Conservation (phyloP, 2,888 invertebrate species). For the Formica aserva region DNA sequence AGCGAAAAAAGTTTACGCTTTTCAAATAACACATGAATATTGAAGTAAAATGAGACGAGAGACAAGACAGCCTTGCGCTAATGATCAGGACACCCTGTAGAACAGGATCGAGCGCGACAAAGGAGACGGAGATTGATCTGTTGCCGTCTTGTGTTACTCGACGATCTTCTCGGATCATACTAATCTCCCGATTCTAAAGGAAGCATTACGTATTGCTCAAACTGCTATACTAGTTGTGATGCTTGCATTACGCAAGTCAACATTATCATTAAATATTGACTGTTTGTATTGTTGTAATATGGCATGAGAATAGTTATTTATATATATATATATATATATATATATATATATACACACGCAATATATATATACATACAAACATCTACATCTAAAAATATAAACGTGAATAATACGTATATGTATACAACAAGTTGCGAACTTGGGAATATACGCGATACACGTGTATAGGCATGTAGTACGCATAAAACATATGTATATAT, state of each 20-base stretch:
- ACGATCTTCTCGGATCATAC: conserved; percentile 14
- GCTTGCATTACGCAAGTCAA: conserved; percentile 64
- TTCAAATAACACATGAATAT: not conserved
- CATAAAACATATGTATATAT: conserved; percentile 51
- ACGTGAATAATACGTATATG: conserved; percentile 57
- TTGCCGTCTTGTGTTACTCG: not conserved
- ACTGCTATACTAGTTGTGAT: conserved; percentile 62
- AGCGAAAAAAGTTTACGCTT: not conserved
- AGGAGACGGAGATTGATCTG: conserved; percentile 36
- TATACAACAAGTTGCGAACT: conserved; percentile 47
- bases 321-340: conserved; percentile 62
- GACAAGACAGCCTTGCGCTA: not conserved
- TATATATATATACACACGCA: conserved; percentile 66
- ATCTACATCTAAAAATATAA: conserved; percentile 56
- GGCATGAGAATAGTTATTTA: conserved; percentile 74
- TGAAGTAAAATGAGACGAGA: not conserved
- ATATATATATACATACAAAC: conserved; percentile 52
- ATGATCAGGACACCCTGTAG: conserved; percentile 25
- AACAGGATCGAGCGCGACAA: conserved; percentile 41
- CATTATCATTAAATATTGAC: conserved; percentile 72
- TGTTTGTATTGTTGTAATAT: conserved; percentile 82
- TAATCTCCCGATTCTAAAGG: conserved; percentile 44
- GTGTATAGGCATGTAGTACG: conserved; percentile 39
- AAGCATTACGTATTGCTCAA: conserved; percentile 63
- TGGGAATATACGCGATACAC: conserved; percentile 25